Evolutionary conservation across 92 coral and sea anemone genomes (phyloP).

Genomic region (Virgularia gustaviana): DNA sequence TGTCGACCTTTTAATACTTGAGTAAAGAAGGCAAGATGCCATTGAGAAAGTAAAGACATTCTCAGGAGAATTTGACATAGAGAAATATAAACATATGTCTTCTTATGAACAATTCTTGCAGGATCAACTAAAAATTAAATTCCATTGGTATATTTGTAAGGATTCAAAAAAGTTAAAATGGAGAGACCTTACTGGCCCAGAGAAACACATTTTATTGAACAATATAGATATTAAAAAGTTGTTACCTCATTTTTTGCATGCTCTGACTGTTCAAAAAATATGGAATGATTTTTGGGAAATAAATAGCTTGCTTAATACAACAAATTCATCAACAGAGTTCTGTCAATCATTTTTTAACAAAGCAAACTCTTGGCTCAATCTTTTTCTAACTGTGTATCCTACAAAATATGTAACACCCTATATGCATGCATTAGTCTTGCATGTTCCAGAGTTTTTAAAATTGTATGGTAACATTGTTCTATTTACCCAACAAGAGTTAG

Average conservation of each 20-base stretch:
- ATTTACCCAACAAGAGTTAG: slow-evolving; percentile 41
- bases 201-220: slow-evolving; percentile 11
- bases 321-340: background rate
- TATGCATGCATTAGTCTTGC: slow-evolving; percentile 42
- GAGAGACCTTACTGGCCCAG: slow-evolving; percentile 42
- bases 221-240: background rate
- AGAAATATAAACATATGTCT: slow-evolving; percentile 33
- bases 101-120: slow-evolving; percentile 9
- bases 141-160: slow-evolving; percentile 31
- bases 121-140: slow-evolving; percentile 20
- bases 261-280: slow-evolving; percentile 13
- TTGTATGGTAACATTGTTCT: slow-evolving; percentile 5
- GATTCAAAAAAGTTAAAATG: slow-evolving; percentile 34
- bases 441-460: slow-evolving; percentile 35
- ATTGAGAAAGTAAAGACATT: slow-evolving; percentile 34
- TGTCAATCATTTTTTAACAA: background rate
- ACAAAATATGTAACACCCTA: slow-evolving; percentile 18
- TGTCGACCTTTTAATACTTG: background rate
- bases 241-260: background rate
- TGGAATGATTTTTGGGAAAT: slow-evolving; percentile 33
- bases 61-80: slow-evolving; percentile 2
- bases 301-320: background rate
- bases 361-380: background rate
- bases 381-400: background rate
- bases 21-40: no score